These are phyloP conservation scores for Maccullochella peelii DNA, from an alignment of 2,113 vertebrate species.

Conservation along the genomic window DNA sequence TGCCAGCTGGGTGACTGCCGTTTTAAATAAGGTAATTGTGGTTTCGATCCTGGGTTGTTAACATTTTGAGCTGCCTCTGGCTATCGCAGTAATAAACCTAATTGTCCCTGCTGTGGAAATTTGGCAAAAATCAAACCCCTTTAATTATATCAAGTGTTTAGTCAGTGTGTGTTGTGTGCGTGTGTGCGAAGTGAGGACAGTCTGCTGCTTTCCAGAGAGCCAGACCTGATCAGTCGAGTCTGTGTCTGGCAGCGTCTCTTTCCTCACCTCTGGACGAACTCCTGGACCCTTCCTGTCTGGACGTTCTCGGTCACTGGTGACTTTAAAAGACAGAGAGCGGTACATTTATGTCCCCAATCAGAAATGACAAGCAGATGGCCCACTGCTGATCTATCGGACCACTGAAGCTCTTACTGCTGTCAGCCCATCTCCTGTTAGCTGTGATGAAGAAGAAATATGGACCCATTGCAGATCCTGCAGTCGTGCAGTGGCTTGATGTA, in stretches of 20 bases:
- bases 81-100: conserved; percentile 38
- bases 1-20: conserved; percentile 42
- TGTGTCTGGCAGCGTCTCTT: neutral
- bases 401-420: conserved; percentile 45
- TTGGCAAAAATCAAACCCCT: conserved; percentile 41
- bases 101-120: conserved; percentile 51
- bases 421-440: conserved; percentile 40
- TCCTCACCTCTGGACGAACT: neutral
- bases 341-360: conserved; percentile 55
- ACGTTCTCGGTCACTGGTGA: neutral
- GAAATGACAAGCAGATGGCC: conserved; percentile 61
- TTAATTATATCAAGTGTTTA: conserved; percentile 56
- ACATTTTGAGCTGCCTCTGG: conserved; percentile 45
- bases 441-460: conserved; percentile 52
- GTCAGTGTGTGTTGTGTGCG: conserved; percentile 9
- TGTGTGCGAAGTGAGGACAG: conserved; percentile 12
- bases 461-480: conserved; percentile 12
- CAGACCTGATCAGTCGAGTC: neutral
- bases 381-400: conserved; percentile 28
- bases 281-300: neutral
- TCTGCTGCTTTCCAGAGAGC: conserved; percentile 10
- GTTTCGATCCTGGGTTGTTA: conserved; percentile 55
- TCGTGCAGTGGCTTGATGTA: conserved; percentile 6
- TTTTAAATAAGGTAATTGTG: conserved; percentile 57
- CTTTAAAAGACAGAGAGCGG: conserved; percentile 25